phyloP scores from a whole-genome alignment of 2,888 invertebrate genomes.

The Watsonalla binaria region DNA sequence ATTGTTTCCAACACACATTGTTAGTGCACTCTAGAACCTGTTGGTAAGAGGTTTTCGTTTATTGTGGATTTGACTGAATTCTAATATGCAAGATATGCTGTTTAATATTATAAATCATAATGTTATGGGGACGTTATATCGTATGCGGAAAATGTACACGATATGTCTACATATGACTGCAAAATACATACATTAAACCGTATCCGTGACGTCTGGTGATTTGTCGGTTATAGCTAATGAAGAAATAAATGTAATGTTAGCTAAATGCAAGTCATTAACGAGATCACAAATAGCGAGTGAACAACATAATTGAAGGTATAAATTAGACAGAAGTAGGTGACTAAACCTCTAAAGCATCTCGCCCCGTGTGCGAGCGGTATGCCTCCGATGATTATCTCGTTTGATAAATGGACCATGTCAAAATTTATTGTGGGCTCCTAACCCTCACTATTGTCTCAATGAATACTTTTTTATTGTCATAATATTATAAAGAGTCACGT shows the following conservation, averaged over 20 bases:
- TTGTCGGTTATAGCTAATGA: constrained; percentile 5
- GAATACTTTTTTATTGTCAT: constrained; percentile 74
- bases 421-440: constrained; percentile 68
- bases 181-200: background rate
- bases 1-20: too few relatives aligned
- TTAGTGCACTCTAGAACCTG: constrained; percentile 11
- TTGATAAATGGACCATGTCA: constrained; percentile 75
- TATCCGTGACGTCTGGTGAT: background rate
- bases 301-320: constrained; percentile 37
- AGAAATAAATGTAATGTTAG: constrained; percentile 16
- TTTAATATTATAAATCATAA: too few relatives aligned
- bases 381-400: constrained; percentile 62
- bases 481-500: constrained; percentile 61
- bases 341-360: constrained; percentile 62
- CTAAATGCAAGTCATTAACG: constrained; percentile 20
- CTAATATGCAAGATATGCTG: too few relatives aligned
- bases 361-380: constrained; percentile 47
- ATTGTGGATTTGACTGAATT: too few relatives aligned
- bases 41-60: too few relatives aligned
- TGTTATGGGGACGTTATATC: too few relatives aligned
- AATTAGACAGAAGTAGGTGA: constrained; percentile 51
- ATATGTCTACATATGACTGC: too few relatives aligned
- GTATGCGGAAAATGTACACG: too few relatives aligned
- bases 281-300: constrained; percentile 22
- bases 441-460: constrained; percentile 76